Percentiles rank a stretch among this genome's conserved stretches.
phyloP scores from a whole-genome alignment of 2,113 vertebrate genomes.

The Lepisosteus oculatus region DNA sequence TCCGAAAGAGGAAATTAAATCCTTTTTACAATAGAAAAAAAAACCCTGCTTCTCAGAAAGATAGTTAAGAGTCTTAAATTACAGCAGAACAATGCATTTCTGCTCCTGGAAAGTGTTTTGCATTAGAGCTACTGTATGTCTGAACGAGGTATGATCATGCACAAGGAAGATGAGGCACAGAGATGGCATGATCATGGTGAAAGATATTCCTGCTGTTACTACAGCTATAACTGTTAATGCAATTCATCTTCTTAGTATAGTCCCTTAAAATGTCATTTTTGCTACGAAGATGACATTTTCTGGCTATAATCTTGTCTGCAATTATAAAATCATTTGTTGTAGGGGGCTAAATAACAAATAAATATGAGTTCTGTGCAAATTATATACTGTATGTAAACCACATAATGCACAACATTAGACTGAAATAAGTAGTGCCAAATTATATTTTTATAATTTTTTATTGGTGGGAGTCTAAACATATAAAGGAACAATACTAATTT shows the following conservation, averaged over 20 bases:
- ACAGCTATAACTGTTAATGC: slow-evolving; percentile 23
- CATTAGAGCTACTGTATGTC: background rate
- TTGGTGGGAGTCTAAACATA: too few relatives aligned
- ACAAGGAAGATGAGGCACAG: slow-evolving; percentile 7
- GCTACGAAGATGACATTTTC: slow-evolving; percentile 15
- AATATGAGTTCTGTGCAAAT: too few relatives aligned
- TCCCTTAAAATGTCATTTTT: slow-evolving; percentile 14
- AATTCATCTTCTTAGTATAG: slow-evolving; percentile 1
- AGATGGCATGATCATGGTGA: slow-evolving; percentile 16
- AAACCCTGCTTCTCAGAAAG: background rate
- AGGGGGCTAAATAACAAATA: too few relatives aligned
- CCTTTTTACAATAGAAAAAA: background rate
- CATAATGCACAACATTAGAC: too few relatives aligned
- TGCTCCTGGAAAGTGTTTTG: background rate
- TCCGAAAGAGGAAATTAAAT: too few relatives aligned
- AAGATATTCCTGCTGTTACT: slow-evolving; percentile 26
- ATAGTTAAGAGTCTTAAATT: too few relatives aligned
- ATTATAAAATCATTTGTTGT: too few relatives aligned
- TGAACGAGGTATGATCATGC: background rate
- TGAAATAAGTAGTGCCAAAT: too few relatives aligned
- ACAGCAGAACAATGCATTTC: background rate
- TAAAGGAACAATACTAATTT: too few relatives aligned
- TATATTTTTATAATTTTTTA: too few relatives aligned
- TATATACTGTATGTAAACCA: too few relatives aligned
- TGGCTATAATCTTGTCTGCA: too few relatives aligned